Evolutionary conservation across 2,888 invertebrate species (phyloP), one percentile per base, ranked within the genome.

Genomic region (Thalpophila matura): DNA sequence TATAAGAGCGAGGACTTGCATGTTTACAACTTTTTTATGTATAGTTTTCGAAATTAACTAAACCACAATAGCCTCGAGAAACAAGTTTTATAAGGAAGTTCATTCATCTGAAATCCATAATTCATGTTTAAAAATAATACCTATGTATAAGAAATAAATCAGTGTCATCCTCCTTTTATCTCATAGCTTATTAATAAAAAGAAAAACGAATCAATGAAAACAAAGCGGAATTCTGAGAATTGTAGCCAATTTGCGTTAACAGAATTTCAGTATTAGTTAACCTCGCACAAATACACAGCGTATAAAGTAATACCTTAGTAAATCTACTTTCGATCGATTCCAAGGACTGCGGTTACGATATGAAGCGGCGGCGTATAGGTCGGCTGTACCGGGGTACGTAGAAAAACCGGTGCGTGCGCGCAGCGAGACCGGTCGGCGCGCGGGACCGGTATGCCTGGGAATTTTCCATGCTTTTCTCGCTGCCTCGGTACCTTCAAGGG

Each of bases 381-480:
- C 54, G 56, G 7, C 31, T 10, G 26, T 27, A 22, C 29, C 37
- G 33, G 40, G 73, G 49, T 72, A 51, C 76, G 66, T 78, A 82
- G 80, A 81, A 83, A 84, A 82, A 70, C 74, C 71, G 62, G 68
- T 74, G 78, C 73, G 63, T 65, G 65, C 47, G 65, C 64, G 60
- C 65, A 60, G 57, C 57, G 80, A 88, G 91, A 89, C 90, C 89
- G 90, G 91, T 90, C 82, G 89, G 80, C 90, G 88, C 83, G 70
- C 22, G 35, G 51, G 81, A 89, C 91, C 90, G 89, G 91, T 89
- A 63, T 47, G 20, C 38, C 50, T 77, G 91, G 90, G 89, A 88
- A 91, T 88, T 91, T 89, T 88, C 88, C 87, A 77, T 88, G 88
- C 90, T 91, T 92, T 91, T 87, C 90, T 85, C 81, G 64, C 69